A percentile compares a stretch with the other conserved stretches of the same genome.
Evolutionary conservation across 2,797 vertebrate genomes (phyloP).

Genomic region (Phyllotis vaccarum): DNA sequence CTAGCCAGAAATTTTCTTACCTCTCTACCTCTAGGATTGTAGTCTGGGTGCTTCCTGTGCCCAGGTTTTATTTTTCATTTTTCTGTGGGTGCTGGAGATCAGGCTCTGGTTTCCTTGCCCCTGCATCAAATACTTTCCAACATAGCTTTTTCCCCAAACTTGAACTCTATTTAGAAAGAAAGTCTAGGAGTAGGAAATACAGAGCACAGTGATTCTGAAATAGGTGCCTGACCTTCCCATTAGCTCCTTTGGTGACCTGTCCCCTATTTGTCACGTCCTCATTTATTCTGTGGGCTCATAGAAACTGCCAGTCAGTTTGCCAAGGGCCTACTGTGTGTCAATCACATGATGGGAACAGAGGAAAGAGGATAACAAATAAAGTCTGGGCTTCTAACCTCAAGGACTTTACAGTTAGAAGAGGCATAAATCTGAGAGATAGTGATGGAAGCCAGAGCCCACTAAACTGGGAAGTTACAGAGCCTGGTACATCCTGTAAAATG

Average conservation of each 20-base stretch:
- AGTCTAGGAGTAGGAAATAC: not conserved
- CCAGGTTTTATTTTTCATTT: not conserved
- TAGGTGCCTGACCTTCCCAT: not conserved
- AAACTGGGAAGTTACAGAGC: no score
- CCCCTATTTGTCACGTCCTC: accelerated
- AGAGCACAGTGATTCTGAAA: not conserved
- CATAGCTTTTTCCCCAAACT: not conserved
- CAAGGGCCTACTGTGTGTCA: not conserved
- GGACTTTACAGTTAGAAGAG: not conserved
- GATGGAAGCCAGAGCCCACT: not conserved
- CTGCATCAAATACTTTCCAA: not conserved
- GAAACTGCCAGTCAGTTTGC: not conserved
- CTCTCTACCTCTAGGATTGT: not conserved
- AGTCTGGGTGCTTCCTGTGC: not conserved
- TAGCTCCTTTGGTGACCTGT: not conserved
- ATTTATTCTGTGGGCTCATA: not conserved
- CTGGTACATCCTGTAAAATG: accelerated
- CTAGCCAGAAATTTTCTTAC: not conserved
- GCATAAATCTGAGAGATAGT: not conserved
- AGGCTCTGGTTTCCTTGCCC: not conserved
- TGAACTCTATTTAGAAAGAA: not conserved
- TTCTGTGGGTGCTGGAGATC: not conserved
- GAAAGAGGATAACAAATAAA: not conserved
- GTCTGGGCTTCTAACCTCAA: not conserved
- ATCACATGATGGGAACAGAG: no score